phyloP scores from a whole-genome alignment of 35 echinoderm and acorn worm genomes.

The Apostichopus californicus region DNA sequence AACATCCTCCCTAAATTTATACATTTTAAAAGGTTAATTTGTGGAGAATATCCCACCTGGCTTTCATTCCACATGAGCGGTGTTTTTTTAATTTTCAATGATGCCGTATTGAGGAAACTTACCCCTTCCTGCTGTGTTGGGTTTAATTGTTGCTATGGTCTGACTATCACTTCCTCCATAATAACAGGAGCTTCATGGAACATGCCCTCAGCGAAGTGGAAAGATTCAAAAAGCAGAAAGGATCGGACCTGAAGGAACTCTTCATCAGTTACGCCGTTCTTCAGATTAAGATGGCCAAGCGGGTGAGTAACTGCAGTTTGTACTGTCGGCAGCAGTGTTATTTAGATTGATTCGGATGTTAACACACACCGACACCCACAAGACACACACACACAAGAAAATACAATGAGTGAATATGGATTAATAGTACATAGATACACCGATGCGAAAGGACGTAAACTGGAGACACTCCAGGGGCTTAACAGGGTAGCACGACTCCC shows the following conservation, averaged over 20 bases:
- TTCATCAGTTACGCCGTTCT: constrained; percentile 97
- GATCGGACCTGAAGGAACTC: constrained; percentile 87
- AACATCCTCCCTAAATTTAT: neutral
- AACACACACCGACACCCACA: too few species aligned
- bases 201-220: constrained; percentile 87
- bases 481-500: too few species aligned
- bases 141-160: constrained; percentile 23
- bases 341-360: too few species aligned
- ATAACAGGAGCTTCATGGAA: constrained; percentile 80
- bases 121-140: neutral
- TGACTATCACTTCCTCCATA: constrained; percentile 19
- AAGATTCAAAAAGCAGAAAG: constrained; percentile 93
- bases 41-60: neutral
- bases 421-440: too few species aligned
- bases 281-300: constrained; percentile 99
- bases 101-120: neutral
- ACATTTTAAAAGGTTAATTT: neutral
- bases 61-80: neutral
- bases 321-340: too few species aligned
- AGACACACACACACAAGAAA: too few species aligned
- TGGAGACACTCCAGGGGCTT: too few species aligned
- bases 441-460: too few species aligned
- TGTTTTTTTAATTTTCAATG: constrained; percentile 11
- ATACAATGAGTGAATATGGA: too few species aligned
- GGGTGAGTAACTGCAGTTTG: constrained; percentile 59